Evolutionary conservation across 2,797 vertebrate species (phyloP).

Genomic region (Babyrousa celebensis): DNA sequence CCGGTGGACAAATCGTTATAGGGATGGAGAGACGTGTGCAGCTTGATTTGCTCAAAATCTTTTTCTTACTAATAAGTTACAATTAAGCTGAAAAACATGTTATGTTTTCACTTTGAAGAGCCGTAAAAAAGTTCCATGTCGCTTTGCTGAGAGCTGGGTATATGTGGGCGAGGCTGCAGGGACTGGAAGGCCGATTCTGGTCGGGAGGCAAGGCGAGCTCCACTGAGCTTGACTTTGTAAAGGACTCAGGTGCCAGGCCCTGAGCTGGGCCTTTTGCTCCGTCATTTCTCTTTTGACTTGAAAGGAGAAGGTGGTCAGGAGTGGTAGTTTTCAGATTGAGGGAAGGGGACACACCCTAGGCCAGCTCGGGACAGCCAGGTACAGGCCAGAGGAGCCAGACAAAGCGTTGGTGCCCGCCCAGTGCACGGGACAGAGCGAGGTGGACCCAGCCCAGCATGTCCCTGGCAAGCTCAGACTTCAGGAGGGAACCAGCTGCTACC

Average conservation of each 20-base stretch:
- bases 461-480: fast-evolving
- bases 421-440: fast-evolving
- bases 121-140: background rate
- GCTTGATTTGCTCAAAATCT: background rate
- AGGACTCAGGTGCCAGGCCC: no score
- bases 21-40: fast-evolving
- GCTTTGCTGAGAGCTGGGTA: background rate
- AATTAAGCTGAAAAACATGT: background rate
- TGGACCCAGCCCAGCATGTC: background rate
- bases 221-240: fast-evolving
- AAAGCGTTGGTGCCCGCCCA: fast-evolving
- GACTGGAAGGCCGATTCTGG: background rate
- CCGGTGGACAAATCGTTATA: background rate
- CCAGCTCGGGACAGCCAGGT: no score
- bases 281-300: background rate
- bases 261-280: background rate
- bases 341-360: background rate
- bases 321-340: background rate
- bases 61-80: background rate
- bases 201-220: no score
- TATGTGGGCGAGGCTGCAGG: fast-evolving
- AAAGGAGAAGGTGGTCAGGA: background rate
- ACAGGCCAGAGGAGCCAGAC: background rate
- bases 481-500: fast-evolving
- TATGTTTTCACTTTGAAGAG: background rate